Evolutionary conservation across 2,888 invertebrate species (phyloP), one percentile per base, ranked within the genome.

Genomic region (Petrolisthes cinctipes): DNA sequence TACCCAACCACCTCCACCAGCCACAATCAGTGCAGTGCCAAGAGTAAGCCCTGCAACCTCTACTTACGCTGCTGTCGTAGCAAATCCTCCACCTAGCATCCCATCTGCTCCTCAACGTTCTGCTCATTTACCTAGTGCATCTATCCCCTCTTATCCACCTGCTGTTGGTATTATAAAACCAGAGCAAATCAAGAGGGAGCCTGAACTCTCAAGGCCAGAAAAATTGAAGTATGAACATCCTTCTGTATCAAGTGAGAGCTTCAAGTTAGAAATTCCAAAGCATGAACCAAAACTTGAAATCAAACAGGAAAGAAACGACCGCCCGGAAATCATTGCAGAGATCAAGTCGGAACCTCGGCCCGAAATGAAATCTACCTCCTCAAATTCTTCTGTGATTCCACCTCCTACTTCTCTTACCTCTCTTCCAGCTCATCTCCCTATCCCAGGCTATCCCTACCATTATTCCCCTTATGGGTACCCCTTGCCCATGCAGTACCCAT

Each of bases 281-380:
- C 17, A 54, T 23, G 88, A 88, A 76, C 68, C 71, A 51, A 89
- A 89, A 79, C n/a, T 53, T 54, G 89, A 90, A 81, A 86, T 83
- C 51, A 85, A 87, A 23, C 54, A 56, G 51, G 86, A 86, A 76
- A 79, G 86, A 17, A 71, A 88, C 14, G 90, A 90, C 73, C 86
- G 88, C 9, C 90, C 90, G 17, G 89, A 90, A 57, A 90, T 90
- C n/a, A 90, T 90, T 11, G 90, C 90, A 9, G 90, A 90, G 76
- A 81, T 90, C 56, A 90, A 90, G 68, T 80, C 88, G 14, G 88
- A 88, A 78, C 78, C 84, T 37, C 66, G 88, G 6, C 85, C 82
- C 17, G 88, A 88, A 5, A 23, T 82, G 5, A 85, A 88, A 73
- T 79, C 83, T 54, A 83, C 76, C 37, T 56, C 81, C 6, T 37